Conservation (phyloP, 2,888 invertebrate species). For the Agonum fuliginosum region DNA sequence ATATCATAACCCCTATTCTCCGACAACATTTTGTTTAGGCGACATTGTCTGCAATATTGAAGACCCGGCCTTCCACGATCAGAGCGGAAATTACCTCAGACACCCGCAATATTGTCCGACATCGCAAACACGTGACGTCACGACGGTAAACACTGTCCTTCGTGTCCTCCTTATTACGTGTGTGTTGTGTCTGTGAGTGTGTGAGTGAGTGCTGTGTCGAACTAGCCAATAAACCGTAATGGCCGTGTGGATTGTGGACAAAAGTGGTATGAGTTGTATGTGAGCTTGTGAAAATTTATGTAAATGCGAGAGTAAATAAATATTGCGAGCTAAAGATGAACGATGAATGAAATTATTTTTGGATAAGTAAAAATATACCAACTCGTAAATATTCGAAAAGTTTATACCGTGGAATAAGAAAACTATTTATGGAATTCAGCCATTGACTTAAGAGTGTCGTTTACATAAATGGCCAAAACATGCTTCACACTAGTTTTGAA, state of each 20-base stretch:
- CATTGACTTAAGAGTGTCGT: too few species aligned
- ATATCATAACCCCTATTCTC: not conserved
- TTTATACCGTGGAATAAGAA: too few species aligned
- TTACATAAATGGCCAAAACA: too few species aligned
- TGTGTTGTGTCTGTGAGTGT: constrained; percentile 38
- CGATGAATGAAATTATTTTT: not conserved
- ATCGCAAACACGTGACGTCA: constrained; percentile 72
- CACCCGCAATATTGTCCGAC: constrained; percentile 72
- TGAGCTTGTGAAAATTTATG: not conserved
- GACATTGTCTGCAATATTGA: constrained; percentile 50
- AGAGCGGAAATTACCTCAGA: constrained; percentile 72
- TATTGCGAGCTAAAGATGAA: not conserved
- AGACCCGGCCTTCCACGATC: constrained; percentile 60
- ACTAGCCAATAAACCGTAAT: constrained; percentile 31
- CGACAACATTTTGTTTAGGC: constrained; percentile 26
- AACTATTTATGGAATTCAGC: too few species aligned
- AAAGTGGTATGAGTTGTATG: not conserved
- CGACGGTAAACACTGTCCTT: constrained; percentile 67
- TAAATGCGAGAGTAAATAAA: not conserved
- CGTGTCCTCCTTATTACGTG: constrained; percentile 58
- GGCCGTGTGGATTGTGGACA: constrained; percentile 9
- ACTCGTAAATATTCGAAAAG: not conserved
- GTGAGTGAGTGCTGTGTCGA: constrained; percentile 28
- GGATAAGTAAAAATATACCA: not conserved
- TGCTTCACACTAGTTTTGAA: too few species aligned